Percentiles rank a stretch among this genome's conserved stretches.
phyloP scores from a whole-genome alignment of 2,113 vertebrate genomes.

The Puma concolor region DNA sequence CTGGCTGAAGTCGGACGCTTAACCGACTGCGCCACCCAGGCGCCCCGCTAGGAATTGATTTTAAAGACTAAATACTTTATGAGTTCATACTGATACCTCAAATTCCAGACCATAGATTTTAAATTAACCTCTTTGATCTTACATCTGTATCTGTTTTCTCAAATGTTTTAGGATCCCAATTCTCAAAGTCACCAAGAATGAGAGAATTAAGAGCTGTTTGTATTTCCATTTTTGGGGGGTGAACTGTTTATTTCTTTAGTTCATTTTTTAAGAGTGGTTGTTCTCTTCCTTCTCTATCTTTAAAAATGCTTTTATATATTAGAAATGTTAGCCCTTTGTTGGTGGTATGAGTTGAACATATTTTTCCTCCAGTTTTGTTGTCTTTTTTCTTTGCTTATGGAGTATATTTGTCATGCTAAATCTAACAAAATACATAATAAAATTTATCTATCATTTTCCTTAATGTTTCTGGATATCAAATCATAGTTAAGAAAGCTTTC shows the following conservation, averaged over 20 bases:
- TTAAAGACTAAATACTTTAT: constrained; percentile 45
- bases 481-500: neutral
- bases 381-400: neutral
- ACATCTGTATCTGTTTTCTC: neutral
- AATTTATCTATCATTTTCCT: neutral
- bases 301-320: neutral
- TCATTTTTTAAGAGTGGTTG: neutral
- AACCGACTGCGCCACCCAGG: too few species aligned
- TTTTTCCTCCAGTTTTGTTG: neutral
- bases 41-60: neutral
- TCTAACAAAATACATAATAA: neutral
- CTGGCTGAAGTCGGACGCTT: too few species aligned
- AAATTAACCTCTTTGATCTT: constrained; percentile 64
- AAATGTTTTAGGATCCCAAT: neutral
- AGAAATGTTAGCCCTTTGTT: constrained; percentile 1
- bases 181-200: neutral
- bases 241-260: constrained; percentile 20
- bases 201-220: neutral
- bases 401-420: neutral
- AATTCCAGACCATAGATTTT: constrained; percentile 38
- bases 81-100: constrained; percentile 37
- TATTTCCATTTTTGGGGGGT: neutral
- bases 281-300: neutral
- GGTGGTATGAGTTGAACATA: neutral
- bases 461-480: neutral